phyloP scores from a whole-genome alignment of 2,888 invertebrate genomes.

The Mylabris sibirica region DNA sequence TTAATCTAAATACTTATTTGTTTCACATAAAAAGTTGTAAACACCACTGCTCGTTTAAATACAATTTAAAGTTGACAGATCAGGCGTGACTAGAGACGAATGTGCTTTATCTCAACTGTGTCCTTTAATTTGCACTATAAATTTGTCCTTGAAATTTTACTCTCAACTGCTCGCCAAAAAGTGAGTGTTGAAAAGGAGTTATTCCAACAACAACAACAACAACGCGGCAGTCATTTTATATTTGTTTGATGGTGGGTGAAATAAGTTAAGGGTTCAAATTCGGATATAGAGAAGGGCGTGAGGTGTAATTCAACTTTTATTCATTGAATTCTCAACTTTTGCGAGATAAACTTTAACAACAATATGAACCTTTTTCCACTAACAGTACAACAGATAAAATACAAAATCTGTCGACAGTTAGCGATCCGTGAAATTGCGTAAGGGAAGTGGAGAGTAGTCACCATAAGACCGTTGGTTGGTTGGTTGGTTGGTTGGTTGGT shows the following conservation, averaged over 20 bases:
- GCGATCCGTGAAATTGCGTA: conserved; percentile 44
- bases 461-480: conserved; percentile 10
- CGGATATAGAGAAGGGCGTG: neutral
- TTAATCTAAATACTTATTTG: no score
- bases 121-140: no score
- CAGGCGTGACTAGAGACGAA: no score
- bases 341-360: conserved; percentile 39
- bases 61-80: no score
- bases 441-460: conserved; percentile 25
- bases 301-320: conserved; percentile 40
- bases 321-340: conserved; percentile 14
- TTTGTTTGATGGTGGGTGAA: neutral
- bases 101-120: no score
- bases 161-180: neutral
- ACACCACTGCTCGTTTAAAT: no score
- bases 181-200: neutral
- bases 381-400: neutral
- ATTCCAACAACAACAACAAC: no score
- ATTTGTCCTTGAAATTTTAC: no score
- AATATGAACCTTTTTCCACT: conserved; percentile 34
- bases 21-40: no score
- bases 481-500: no score
- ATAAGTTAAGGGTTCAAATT: neutral
- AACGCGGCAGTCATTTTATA: neutral
- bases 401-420: conserved; percentile 38